These are phyloP conservation scores for Cacoxenus indagator DNA, from an alignment of 2,888 invertebrate species.

Conservation along the genomic window DNA sequence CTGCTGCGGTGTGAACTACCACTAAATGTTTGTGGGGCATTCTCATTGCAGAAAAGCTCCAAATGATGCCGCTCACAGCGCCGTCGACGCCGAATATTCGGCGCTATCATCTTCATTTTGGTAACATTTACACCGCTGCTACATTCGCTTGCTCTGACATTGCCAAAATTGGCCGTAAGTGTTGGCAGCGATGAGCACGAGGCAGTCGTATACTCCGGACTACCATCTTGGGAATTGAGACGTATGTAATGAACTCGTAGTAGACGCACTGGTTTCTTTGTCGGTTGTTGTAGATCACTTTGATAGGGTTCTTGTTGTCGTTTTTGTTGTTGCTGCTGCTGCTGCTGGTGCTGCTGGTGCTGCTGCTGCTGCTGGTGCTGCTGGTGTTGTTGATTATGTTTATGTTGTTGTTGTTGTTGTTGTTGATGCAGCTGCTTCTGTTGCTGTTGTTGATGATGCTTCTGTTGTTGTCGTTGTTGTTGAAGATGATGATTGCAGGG, in stretches of 20 bases:
- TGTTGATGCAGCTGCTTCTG: conserved; percentile 25
- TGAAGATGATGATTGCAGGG: conserved; percentile 48
- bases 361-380: conserved; percentile 39
- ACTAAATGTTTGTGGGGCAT: too few relatives aligned
- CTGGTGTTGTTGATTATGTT: conserved; percentile 43
- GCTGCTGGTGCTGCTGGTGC: conserved; percentile 35
- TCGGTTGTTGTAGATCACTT: conserved; percentile 15
- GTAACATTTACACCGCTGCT: conserved; percentile 49
- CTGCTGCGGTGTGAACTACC: conserved; percentile 10
- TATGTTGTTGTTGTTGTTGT: conserved; percentile 31
- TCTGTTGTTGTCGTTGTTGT: conserved; percentile 45
- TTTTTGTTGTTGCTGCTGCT: conserved; percentile 38
- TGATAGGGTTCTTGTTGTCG: conserved; percentile 27
- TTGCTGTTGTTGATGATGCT: too few relatives aligned
- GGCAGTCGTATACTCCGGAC: conserved; percentile 26
- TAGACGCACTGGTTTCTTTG: conserved; percentile 53
- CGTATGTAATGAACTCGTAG: conserved; percentile 63
- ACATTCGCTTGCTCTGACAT: neutral
- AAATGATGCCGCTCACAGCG: conserved; percentile 76
- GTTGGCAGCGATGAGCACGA: conserved; percentile 37
- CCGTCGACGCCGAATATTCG: conserved; percentile 75
- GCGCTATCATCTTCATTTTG: conserved; percentile 78
- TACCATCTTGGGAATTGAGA: conserved; percentile 61
- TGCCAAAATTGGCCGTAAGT: conserved; percentile 20
- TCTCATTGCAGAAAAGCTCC: conserved; percentile 70